Evolutionary conservation across 2,113 vertebrate genomes (phyloP).

Genomic region (Eidolon helvum): DNA sequence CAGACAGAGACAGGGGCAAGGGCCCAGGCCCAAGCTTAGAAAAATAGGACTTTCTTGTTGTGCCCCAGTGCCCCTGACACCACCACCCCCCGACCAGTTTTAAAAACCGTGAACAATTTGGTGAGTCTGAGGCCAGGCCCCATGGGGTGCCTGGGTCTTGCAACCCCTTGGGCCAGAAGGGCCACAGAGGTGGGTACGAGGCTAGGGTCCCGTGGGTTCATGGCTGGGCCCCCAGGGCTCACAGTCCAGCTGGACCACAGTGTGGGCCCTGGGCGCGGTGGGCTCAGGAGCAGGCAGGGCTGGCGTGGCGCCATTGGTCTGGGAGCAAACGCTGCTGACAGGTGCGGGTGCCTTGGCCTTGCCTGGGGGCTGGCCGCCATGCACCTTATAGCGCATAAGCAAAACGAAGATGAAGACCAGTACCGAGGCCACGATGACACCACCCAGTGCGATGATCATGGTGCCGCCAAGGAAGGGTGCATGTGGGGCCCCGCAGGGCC

Average conservation of each 20-base stretch:
- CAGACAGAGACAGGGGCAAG: conserved; percentile 69
- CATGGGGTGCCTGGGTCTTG: background rate
- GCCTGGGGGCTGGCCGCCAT: conserved; percentile 87
- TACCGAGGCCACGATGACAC: conserved; percentile 95
- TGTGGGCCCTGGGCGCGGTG: conserved; percentile 74
- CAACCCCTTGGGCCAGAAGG: conserved; percentile 12
- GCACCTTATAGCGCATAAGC: conserved; percentile 95
- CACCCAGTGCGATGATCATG: conserved; percentile 97
- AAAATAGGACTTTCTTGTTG: conserved; percentile 80
- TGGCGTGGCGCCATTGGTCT: conserved; percentile 86
- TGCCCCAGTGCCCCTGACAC: conserved; percentile 69
- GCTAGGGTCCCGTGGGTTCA: conserved; percentile 72
- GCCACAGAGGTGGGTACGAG: background rate
- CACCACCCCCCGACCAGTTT: conserved; percentile 74
- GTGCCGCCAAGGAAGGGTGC: conserved; percentile 95
- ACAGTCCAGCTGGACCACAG: conserved; percentile 79
- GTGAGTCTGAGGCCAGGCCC: conserved; percentile 69
- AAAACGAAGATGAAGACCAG: conserved; percentile 97
- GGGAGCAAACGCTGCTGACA: conserved; percentile 81
- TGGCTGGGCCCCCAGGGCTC: conserved; percentile 75
- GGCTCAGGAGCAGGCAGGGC: conserved; percentile 81
- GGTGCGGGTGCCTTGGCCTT: conserved; percentile 82
- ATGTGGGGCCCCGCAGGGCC: conserved; percentile 90
- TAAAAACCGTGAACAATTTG: conserved; percentile 77
- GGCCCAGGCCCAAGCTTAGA: conserved; percentile 71